Evolutionary conservation across 2,797 vertebrate species (phyloP), one percentile per base, ranked within the genome.

Genomic region (Betta splendens): DNA sequence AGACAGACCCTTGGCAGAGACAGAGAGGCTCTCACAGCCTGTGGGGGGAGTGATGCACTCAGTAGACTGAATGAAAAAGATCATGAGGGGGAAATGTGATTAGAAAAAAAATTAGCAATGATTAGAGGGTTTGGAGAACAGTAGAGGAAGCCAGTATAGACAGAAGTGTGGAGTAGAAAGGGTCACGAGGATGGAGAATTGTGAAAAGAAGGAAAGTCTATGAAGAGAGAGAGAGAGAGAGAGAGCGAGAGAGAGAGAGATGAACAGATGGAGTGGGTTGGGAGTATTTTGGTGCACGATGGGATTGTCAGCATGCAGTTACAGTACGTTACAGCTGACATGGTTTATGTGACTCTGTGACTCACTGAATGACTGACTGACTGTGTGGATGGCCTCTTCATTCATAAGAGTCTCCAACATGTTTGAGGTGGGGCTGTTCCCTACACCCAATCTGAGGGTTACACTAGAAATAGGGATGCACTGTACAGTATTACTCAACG

Each of bases 241-340:
- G 66, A 65, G 40, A 13, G 33, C 35, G 12, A 33, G 31, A 2
- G 31, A 31, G 29, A 53, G 46, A 58, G 54, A 73, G 66, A 65
- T 44, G 75, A 88, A 85, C 87, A 89, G 85, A 91, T 90, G 89
- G 91, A 90, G 83, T 66, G 83, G 85, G 86, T 75, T 79, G 84
- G 81, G 70, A 74, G 83, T 87, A 81, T 87, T 88, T 70, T 70
- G 68, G 72, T 80, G 83, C 83, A 81, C 72, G 72, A 72, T 87
- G 86, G 72, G 84, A 86, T 85, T 80, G 83, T 70, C 86, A 86
- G 89, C 89, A 88, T 90, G 89, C 81, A 84, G 83, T 82, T 89
- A 87, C 88, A 87, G 80, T 85, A 83, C 85, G 87, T 77, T 85
- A 85, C 77, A 85, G 86, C 70, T 81, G 77, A 87, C 71, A 82